A percentile compares a stretch with the other conserved stretches of the same genome.
phyloP scores from a whole-genome alignment of 2,888 invertebrate genomes.

The Bursaphelenchus okinawaensis region DNA sequence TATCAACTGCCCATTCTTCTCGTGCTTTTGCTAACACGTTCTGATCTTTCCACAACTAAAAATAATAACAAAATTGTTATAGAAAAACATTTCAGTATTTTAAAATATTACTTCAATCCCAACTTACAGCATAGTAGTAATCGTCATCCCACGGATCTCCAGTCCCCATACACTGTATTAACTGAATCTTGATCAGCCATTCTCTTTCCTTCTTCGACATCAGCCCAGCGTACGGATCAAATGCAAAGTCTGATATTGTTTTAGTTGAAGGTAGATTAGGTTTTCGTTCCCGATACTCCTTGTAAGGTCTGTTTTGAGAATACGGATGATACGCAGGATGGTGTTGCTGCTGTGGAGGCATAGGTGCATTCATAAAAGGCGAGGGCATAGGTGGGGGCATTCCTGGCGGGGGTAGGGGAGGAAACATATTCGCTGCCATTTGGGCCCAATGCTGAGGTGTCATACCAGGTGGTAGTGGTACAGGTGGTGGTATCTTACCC shows the following conservation, averaged over 20 bases:
- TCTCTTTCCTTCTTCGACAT: conserved; percentile 92
- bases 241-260: conserved; percentile 53
- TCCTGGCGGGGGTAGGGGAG: neutral
- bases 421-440: neutral
- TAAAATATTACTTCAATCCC: no score
- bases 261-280: conserved; percentile 34
- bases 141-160: conserved; percentile 94
- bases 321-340: conserved; percentile 10
- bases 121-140: conserved; percentile 76
- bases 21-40: conserved; percentile 31
- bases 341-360: conserved; percentile 2
- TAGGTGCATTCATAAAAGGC: conserved; percentile 15
- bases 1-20: conserved; percentile 24
- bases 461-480: conserved; percentile 16
- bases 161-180: conserved; percentile 74
- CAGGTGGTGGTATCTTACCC: conserved; percentile 18
- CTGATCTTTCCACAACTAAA: conserved; percentile 34
- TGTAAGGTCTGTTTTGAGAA: conserved; percentile 2
- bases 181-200: conserved; percentile 90
- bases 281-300: conserved; percentile 2
- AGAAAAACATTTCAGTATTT: neutral
- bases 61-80: conserved; percentile 1
- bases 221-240: conserved; percentile 65
- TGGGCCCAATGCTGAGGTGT: neutral
- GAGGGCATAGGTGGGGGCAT: conserved; percentile 12